phyloP scores from a whole-genome alignment of 2,888 invertebrate genomes.

The Thereva unica region DNA sequence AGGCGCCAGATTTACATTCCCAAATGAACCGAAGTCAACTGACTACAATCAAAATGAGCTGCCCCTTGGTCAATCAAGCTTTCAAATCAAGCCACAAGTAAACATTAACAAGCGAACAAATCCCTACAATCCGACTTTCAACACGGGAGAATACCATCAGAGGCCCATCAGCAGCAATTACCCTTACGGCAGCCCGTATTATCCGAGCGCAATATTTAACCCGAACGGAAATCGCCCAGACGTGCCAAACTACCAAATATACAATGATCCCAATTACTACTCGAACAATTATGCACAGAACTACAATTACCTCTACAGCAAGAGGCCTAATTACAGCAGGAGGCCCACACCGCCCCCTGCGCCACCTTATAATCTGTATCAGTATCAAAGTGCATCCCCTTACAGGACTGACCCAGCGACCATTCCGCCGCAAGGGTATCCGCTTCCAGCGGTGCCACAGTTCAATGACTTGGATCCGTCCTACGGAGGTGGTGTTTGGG shows the following conservation, averaged over 20 bases:
- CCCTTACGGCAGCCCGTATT: constrained; percentile 7
- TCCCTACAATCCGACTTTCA: constrained; percentile 30
- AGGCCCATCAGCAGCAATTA: constrained; percentile 7
- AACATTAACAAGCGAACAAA: constrained; percentile 19
- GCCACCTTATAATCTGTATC: constrained; percentile 5
- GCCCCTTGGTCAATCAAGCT: constrained; percentile 1
- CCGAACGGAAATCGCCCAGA: constrained; percentile 18
- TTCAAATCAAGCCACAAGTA: constrained; percentile 5
- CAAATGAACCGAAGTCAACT: constrained; percentile 17
- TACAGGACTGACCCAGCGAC: neutral
- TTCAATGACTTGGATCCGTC: constrained; percentile 14
- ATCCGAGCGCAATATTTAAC: constrained; percentile 23
- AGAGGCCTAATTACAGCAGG: constrained; percentile 40
- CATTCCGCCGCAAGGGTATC: neutral
- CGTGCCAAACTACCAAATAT: constrained; percentile 32
- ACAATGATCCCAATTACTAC: constrained; percentile 38
- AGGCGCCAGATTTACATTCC: constrained; percentile 25
- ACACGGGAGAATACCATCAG: constrained; percentile 31
- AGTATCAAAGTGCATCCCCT: constrained; percentile 29
- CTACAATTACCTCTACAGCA: constrained; percentile 33
- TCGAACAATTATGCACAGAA: constrained; percentile 37
- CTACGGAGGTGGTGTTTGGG: neutral
- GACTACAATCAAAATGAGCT: constrained; percentile 14
- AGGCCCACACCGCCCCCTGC: neutral
- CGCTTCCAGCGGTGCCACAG: neutral